Percentiles rank a stretch among this genome's conserved stretches.
These are phyloP conservation scores for Emberiza fucata DNA, from an alignment of 2,113 vertebrate genomes.

Conservation along the genomic window DNA sequence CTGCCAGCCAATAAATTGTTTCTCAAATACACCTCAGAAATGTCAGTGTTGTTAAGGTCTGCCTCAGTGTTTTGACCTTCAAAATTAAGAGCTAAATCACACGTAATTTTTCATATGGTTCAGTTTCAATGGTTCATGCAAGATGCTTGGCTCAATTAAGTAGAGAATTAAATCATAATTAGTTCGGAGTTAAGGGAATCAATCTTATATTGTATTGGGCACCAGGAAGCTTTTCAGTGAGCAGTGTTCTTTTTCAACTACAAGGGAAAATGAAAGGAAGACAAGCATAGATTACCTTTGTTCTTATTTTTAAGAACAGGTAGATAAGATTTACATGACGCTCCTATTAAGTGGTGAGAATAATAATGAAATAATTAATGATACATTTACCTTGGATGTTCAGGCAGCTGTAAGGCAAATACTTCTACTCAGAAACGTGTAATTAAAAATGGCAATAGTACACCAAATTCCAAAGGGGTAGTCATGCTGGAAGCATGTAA, in stretches of 20 bases:
- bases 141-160: slow-evolving; percentile 57
- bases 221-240: neutral
- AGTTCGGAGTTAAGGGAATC: slow-evolving; percentile 23
- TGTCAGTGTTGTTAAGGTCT: neutral
- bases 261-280: neutral
- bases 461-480: neutral
- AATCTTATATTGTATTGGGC: neutral
- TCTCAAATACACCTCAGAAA: neutral
- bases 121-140: slow-evolving; percentile 13
- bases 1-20: neutral
- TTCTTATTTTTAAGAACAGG: neutral
- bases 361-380: neutral
- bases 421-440: neutral
- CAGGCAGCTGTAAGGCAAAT: neutral
- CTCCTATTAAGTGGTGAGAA: neutral
- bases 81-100: slow-evolving; percentile 16
- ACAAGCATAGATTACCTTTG: neutral
- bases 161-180: slow-evolving; percentile 63
- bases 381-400: neutral
- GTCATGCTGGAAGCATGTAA: neutral
- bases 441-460: neutral
- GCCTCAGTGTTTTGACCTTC: slow-evolving; percentile 60
- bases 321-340: neutral
- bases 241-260: neutral
- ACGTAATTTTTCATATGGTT: neutral